Conservation (phyloP, 2,113 vertebrate species). For the Bagarius yarrelli region DNA sequence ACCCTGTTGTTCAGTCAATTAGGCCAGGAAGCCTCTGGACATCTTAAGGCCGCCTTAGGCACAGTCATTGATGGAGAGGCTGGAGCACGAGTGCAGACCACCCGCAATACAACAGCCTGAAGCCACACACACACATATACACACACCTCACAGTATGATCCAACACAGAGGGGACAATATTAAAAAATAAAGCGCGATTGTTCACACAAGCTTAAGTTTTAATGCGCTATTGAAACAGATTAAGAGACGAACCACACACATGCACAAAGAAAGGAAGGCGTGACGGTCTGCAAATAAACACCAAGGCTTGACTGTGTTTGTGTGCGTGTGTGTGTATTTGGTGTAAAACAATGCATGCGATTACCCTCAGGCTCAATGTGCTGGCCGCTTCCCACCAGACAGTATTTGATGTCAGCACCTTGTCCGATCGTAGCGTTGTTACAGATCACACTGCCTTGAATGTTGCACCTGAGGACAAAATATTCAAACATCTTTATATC, state of each 20-base stretch:
- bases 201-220: slow-evolving; percentile 61
- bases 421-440: slow-evolving; percentile 85
- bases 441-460: slow-evolving; percentile 92
- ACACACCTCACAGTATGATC: slow-evolving; percentile 54
- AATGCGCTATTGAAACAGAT: slow-evolving; percentile 64
- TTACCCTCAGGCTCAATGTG: slow-evolving; percentile 86
- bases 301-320: slow-evolving; percentile 16
- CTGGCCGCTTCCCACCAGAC: slow-evolving; percentile 87
- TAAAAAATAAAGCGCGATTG: slow-evolving; percentile 68
- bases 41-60: slow-evolving; percentile 71
- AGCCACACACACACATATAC: slow-evolving; percentile 50
- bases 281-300: slow-evolving; percentile 33
- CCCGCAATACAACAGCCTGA: slow-evolving; percentile 68
- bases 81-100: slow-evolving; percentile 72
- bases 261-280: slow-evolving; percentile 40
- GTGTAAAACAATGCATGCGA: slow-evolving; percentile 33
- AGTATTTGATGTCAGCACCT: slow-evolving; percentile 91
- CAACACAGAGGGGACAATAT: slow-evolving; percentile 65
- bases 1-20: slow-evolving; percentile 65
- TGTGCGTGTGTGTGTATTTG: slow-evolving; percentile 10
- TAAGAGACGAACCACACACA: slow-evolving; percentile 53
- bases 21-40: slow-evolving; percentile 62
- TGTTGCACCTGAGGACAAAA: slow-evolving; percentile 78
- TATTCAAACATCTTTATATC: neutral
- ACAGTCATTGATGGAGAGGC: slow-evolving; percentile 72